Evolutionary conservation across 2,888 invertebrate genomes (phyloP), one percentile per base, ranked within the genome.

Genomic region (Taphrorychus bicolor): DNA sequence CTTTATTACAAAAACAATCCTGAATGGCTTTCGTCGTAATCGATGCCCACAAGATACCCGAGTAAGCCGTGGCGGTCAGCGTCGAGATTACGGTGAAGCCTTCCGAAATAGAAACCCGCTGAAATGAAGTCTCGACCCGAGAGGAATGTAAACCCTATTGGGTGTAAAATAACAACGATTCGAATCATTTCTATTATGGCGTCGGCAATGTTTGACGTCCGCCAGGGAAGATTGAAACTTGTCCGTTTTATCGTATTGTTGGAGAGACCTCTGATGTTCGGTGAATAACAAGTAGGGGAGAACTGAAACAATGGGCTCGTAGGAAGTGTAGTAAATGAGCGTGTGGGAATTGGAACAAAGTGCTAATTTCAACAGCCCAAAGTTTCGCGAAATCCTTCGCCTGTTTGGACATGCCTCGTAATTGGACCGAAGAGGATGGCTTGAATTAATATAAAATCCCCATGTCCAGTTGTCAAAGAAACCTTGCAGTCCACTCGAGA

Each of bases 131-230:
- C 53, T 53, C 32, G 53, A 42, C 61, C 42, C 61, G 41, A 21
- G 61, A 61, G 61, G 53, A 61, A 53, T 51, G 53, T 53, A 61
- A 61, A 61, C 53, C 53, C 42, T 61, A 61, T 61, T 61, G 61
- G 53, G 53, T 61, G 42, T 53, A 60, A 60, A 53, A 56, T 56
- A 56, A 56, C 56, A 56, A 56, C 56, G 56, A 41, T 56, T 40
- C 56, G 40, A 56, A 40, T 40, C 56, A 56, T 56, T 56, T 56
- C 56, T 40, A 56, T 40, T 56, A 32, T 19, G n/a, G 9, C 17
- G 17, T 9, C 2, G 41, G 3, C 17, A 41, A 41, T 40, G 40
- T 41, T 16, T 40, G 16, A 54, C 17, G 18, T 32, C 32, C 16
- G 48, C 48, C 21, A 21, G 18, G 21, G 51, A 18, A 14, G 51